Percentiles rank a stretch among this genome's conserved stretches.
These are phyloP conservation scores for Protomyctophum bolini DNA, from an alignment of 2,113 vertebrate species.

Conservation along the genomic window DNA sequence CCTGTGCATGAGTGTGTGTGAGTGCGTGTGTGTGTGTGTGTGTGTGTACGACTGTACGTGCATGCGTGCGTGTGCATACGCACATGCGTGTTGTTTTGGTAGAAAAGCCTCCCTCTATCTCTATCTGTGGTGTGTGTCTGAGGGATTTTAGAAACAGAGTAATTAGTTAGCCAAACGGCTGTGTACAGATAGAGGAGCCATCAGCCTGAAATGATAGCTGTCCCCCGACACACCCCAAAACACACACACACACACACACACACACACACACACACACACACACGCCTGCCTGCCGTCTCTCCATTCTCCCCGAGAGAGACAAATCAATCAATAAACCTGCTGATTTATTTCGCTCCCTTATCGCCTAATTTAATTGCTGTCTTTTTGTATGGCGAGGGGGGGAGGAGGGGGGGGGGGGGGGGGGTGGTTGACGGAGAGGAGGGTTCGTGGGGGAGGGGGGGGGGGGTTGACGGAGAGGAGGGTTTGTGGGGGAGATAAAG, in stretches of 20 bases:
- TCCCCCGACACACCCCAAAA: conserved; percentile 8
- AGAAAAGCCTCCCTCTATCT: conserved; percentile 32
- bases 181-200: conserved; percentile 49
- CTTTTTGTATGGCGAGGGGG: conserved; percentile 62
- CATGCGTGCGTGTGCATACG: neutral
- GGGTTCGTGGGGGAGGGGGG: conserved; percentile 20
- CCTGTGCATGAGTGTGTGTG: neutral
- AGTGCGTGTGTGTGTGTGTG: neutral
- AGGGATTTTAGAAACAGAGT: conserved; percentile 65
- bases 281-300: neutral
- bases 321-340: conserved; percentile 72
- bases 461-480: conserved; percentile 22
- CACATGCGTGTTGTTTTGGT: neutral
- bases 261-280: neutral
- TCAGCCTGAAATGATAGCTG: conserved; percentile 63
- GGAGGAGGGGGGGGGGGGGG: conserved; percentile 15
- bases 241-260: conserved; percentile 8
- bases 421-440: conserved; percentile 14
- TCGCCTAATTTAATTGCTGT: conserved; percentile 71
- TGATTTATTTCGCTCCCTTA: conserved; percentile 74
- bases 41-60: neutral
- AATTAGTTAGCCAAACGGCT: conserved; percentile 66
- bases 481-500: conserved; percentile 14
- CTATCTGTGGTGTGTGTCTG: conserved; percentile 42
- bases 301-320: conserved; percentile 56